phyloP scores from a whole-genome alignment of 92 coral and sea anemone species.

The Siderastrea radians region DNA sequence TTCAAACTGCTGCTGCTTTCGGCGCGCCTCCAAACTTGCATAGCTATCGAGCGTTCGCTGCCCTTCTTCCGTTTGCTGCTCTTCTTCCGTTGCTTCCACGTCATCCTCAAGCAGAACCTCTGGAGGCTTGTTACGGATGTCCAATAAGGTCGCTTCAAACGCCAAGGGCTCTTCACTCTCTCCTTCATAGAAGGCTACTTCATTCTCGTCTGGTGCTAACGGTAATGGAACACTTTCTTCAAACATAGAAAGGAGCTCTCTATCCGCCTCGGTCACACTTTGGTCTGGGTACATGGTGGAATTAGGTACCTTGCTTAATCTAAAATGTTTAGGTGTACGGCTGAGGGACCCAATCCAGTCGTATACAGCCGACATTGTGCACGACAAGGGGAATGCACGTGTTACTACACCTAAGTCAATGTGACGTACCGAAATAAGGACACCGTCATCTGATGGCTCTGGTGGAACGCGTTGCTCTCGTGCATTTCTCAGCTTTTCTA shows the following conservation, averaged over 20 bases:
- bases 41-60: not conserved
- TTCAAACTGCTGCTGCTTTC: not conserved
- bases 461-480: conserved; percentile 12
- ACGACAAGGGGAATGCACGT: conserved; percentile 38
- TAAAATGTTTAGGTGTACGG: conserved; percentile 34
- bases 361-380: conserved; percentile 35
- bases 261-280: conserved; percentile 6
- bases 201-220: conserved; percentile 10
- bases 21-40: not conserved
- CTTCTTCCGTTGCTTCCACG: not conserved
- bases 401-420: conserved; percentile 35
- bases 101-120: conserved; percentile 1
- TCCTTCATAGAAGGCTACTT: conserved; percentile 1
- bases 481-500: conserved; percentile 3
- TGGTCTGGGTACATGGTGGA: conserved; percentile 14
- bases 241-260: conserved; percentile 5
- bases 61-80: not conserved
- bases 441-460: conserved; percentile 6
- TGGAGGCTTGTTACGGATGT: not conserved
- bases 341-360: conserved; percentile 56
- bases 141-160: not conserved
- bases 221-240: conserved; percentile 26
- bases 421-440: conserved; percentile 29
- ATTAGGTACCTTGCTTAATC: conserved; percentile 16
- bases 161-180: not conserved